Conservation (phyloP, 2,888 invertebrate genomes). For the Corbicula japonica region DNA sequence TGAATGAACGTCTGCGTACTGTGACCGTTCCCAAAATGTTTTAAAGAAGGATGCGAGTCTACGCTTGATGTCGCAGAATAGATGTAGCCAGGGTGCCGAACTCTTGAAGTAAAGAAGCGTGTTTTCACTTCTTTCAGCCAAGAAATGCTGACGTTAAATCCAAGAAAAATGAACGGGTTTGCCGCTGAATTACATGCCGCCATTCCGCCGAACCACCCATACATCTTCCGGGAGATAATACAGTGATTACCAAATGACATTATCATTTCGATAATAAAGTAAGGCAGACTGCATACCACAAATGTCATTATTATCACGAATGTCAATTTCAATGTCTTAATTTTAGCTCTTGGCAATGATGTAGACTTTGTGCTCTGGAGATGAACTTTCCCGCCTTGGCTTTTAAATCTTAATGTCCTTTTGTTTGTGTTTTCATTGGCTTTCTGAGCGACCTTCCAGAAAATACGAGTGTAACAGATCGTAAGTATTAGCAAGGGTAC, state of each 20-base stretch:
- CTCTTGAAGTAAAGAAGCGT: constrained; percentile 38
- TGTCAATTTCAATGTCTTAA: constrained; percentile 86
- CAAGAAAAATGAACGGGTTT: constrained; percentile 85
- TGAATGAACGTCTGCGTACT: constrained; percentile 19
- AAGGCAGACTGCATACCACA: constrained; percentile 82
- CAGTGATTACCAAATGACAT: constrained; percentile 83
- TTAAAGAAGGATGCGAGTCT: constrained; percentile 54
- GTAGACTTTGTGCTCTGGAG: constrained; percentile 78
- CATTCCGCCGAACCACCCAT: constrained; percentile 82
- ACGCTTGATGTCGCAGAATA: constrained; percentile 61
- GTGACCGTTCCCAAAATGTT: constrained; percentile 32
- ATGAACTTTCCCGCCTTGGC: constrained; percentile 81
- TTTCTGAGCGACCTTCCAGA: constrained; percentile 84
- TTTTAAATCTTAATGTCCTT: constrained; percentile 49
- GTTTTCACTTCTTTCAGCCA: constrained; percentile 53
- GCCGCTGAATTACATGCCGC: constrained; percentile 84
- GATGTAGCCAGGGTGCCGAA: constrained; percentile 49
- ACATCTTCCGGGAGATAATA: constrained; percentile 67
- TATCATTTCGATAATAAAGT: constrained; percentile 84
- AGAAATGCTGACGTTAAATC: constrained; percentile 80
- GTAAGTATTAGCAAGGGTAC: constrained; percentile 82
- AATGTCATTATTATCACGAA: constrained; percentile 84
- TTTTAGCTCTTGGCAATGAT: constrained; percentile 82
- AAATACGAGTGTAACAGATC: constrained; percentile 83
- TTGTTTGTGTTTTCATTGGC: constrained; percentile 70